Percentiles rank a stretch among this genome's conserved stretches.
Evolutionary conservation across 2,888 invertebrate species (phyloP).

Genomic region (Phengaris alcon): DNA sequence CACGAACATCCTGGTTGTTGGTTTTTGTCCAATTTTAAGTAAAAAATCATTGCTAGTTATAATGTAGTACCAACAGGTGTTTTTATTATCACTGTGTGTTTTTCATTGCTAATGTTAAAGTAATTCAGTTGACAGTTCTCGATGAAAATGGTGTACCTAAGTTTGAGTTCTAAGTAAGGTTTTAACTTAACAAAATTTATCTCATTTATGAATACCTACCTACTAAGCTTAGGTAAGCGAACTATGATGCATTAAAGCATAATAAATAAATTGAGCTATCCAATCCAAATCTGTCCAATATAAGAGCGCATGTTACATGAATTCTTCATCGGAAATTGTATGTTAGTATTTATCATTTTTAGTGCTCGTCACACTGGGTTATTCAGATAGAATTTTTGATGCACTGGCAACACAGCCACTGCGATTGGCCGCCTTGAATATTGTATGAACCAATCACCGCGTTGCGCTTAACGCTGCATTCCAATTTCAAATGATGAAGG

Average conservation of each 20-base stretch:
- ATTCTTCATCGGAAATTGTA: conserved; percentile 78
- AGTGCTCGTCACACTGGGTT: conserved; percentile 77
- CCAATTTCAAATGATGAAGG: conserved; percentile 76
- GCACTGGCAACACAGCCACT: conserved; percentile 77
- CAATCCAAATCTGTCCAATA: conserved; percentile 64
- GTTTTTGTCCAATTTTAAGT: conserved; percentile 24
- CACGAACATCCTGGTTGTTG: neutral
- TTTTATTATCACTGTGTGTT: too few species aligned
- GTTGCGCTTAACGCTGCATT: conserved; percentile 76
- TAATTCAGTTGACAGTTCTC: too few species aligned
- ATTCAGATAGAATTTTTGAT: conserved; percentile 81
- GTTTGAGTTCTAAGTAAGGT: neutral
- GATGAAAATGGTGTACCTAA: too few species aligned
- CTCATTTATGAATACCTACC: neutral
- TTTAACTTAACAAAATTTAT: neutral
- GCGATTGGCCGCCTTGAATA: conserved; percentile 77
- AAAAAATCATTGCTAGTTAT: neutral
- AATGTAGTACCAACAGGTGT: neutral
- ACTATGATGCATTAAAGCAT: neutral
- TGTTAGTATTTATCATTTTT: conserved; percentile 80
- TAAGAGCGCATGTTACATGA: conserved; percentile 71
- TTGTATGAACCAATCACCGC: conserved; percentile 78
- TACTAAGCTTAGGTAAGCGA: neutral
- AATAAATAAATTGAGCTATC: conserved; percentile 68
- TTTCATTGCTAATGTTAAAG: too few species aligned